Evolutionary conservation across 2,888 invertebrate genomes (phyloP), one percentile per base, ranked within the genome.

Genomic region (Drosophila trichaetosa): DNA sequence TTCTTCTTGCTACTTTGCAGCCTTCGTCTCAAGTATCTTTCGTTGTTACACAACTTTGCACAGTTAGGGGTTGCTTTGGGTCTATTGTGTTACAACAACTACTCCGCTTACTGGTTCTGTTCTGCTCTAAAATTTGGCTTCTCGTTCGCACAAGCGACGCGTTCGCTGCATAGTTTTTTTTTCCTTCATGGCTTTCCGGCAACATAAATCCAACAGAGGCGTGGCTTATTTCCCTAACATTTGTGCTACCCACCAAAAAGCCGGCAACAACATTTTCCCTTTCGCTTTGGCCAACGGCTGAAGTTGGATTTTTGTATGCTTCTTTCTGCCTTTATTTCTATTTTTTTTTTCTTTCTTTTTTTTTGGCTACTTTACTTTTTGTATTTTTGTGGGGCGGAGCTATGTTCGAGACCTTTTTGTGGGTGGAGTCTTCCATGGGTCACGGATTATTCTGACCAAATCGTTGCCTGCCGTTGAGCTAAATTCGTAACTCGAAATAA

Each of bases 1-100:
- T 24, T 16, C 21, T 46, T 46, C 46, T 16, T 24, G 11, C 58
- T 59, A 53, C 33, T 52, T 64, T 51, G 27, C 24, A 42, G 38
- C 60, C 70, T 81, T 64, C 80, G 87, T 90, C 84, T 85, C 87
- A 90, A 85, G 84, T 88, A 64, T 69, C 71, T 69, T 72, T 63
- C 51, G 58, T 57, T 46, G 64, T 67, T 61, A 71, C 72, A 73
- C 83, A 82, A 66, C 73, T 69, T 61, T 51, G 36, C 10, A 27
- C 80, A 80, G 84, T 89, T 80, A 73, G 79, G 84, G 84, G 85
- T 89, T 87, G 87, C 70, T 90, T 73, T 79, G 90, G 82, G 87
- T 89, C 85, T 85, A 89, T 90, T 90, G 90, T 90, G 90, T 89
- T 66, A 63, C 69, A 59, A 74, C 79, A 85, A 85, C 85, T 85